Evolutionary conservation across 2,113 vertebrate species (phyloP).

Genomic region (Aspiorhynchus laticeps): DNA sequence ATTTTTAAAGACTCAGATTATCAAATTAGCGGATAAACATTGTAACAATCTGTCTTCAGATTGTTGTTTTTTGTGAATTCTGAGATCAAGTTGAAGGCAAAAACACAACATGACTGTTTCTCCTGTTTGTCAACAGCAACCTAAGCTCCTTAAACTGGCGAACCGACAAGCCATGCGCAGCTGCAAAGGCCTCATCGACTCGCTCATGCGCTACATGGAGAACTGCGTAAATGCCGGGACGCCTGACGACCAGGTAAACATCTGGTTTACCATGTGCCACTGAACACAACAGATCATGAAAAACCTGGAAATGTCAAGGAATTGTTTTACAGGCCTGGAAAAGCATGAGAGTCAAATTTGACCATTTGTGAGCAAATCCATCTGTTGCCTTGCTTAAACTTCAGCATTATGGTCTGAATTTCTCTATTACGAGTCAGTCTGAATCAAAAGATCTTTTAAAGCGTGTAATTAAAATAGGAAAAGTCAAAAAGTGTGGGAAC

Average conservation of each 20-base stretch:
- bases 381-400: neutral
- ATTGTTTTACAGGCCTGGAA: neutral
- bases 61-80: neutral
- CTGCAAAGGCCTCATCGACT: constrained; percentile 84
- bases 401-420: neutral
- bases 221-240: constrained; percentile 76
- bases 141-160: constrained; percentile 82
- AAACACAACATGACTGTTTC: neutral
- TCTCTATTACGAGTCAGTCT: neutral
- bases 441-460: neutral
- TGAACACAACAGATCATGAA: neutral
- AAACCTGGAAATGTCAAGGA: neutral
- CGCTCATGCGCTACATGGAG: constrained; percentile 82
- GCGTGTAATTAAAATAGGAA: neutral
- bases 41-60: neutral
- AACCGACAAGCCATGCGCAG: constrained; percentile 89
- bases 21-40: neutral
- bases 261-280: neutral
- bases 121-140: constrained; percentile 78
- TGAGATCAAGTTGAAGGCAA: neutral
- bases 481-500: neutral
- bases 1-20: neutral
- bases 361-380: too few species aligned
- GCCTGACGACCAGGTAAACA: constrained; percentile 84
- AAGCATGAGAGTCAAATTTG: neutral